Evolutionary conservation across 1,140 invertebrate genomes (phyloP).

Genomic region (Brachionus angularis): DNA sequence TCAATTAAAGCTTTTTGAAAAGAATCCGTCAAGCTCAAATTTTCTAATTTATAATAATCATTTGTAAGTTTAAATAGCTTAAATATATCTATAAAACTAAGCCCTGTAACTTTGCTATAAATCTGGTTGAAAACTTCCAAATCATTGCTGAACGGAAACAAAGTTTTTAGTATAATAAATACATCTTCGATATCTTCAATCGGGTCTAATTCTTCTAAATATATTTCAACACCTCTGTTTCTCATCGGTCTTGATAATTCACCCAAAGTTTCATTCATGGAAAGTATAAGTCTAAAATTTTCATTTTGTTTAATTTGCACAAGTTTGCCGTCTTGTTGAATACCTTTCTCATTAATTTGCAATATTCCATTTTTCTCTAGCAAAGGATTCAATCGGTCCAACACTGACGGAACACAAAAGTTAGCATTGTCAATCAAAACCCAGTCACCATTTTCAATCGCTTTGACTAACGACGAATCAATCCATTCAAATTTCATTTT

Average conservation of each 20-base stretch:
- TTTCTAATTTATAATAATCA: too few relatives aligned
- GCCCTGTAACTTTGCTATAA: too few relatives aligned
- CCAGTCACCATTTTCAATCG: conserved; percentile 79
- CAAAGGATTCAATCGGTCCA: conserved; percentile 85
- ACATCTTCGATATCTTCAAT: background rate
- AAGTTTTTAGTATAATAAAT: background rate
- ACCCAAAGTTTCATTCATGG: conserved; percentile 26
- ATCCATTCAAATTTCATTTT: conserved; percentile 81
- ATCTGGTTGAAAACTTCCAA: too few relatives aligned
- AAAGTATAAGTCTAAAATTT: conserved; percentile 66
- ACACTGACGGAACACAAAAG: conserved; percentile 68
- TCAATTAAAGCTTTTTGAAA: too few relatives aligned
- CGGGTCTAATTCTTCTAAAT: background rate
- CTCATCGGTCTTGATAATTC: conserved; percentile 39
- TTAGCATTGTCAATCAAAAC: conserved; percentile 93
- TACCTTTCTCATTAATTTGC: conserved; percentile 83
- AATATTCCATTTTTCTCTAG: conserved; percentile 86
- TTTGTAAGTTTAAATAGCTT: too few relatives aligned
- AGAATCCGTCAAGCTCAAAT: too few relatives aligned
- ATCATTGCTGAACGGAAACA: background rate
- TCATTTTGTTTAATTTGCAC: conserved; percentile 75
- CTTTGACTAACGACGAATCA: conserved; percentile 85
- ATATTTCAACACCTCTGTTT: conserved; percentile 33
- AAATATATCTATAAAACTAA: too few relatives aligned
- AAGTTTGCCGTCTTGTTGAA: conserved; percentile 66